Conservation (phyloP, 2,888 invertebrate genomes). For the Heterodera filipjevi region DNA sequence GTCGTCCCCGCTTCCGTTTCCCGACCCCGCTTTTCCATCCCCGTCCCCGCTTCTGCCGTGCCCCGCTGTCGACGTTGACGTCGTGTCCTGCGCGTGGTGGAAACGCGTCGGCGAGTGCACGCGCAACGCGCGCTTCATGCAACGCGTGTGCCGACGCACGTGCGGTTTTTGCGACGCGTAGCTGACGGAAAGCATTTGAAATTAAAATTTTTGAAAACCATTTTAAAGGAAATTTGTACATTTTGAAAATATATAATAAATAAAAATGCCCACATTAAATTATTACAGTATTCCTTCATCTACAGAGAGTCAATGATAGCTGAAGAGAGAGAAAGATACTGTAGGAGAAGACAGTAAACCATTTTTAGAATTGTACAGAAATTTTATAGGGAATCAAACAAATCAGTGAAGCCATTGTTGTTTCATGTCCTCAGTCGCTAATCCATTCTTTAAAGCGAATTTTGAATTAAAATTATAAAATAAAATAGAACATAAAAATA, state of each 20-base stretch:
- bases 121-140: conserved; percentile 24
- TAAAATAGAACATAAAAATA: no score
- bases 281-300: no score
- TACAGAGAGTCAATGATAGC: no score
- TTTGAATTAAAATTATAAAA: neutral
- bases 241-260: no score
- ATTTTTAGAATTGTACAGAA: no score
- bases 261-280: no score
- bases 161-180: conserved; percentile 15
- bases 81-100: conserved; percentile 30
- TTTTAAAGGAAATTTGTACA: no score
- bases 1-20: neutral
- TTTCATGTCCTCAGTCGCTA: neutral
- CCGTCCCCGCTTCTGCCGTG: conserved; percentile 1
- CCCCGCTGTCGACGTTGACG: neutral
- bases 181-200: neutral
- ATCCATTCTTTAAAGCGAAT: neutral
- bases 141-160: conserved; percentile 11
- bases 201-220: no score
- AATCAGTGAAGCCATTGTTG: no score
- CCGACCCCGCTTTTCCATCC: conserved; percentile 3
- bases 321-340: no score
- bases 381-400: no score
- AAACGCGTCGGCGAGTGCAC: conserved; percentile 26
- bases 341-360: no score